Base-by-base conservation (phyloP, 2,113 vertebrate genomes). In the Gracilinanus agilis region DNA sequence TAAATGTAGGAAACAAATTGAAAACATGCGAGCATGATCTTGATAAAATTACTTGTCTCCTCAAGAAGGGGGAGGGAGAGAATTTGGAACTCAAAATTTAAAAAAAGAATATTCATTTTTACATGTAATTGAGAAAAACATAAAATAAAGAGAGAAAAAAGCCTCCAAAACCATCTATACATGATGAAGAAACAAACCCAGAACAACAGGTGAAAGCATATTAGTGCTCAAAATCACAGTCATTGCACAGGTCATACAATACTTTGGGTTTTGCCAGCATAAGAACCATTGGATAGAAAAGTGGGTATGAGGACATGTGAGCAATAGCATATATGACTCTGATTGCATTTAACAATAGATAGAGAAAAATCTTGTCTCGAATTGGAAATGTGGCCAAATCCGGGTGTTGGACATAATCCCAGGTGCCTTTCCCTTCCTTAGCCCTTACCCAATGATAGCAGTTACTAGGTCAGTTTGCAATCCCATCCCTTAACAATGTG, bases 221-320 rank as follows among this genome's bases (percentile, higher is more conserved):
- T 24, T 44, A 24, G 25, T 54, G 3, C 90, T 95, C n/a, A 56
- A 93, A 16, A 40, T 40, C n/a, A 40, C n/a, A 83, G 16, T 75
- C n/a, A 23, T 19, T 83, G 34, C 67, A 83, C 6, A 23, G 19
- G 67, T 40, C 2, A 83, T 34, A n/a, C 7, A 16, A 16, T 8
- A 83, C 92, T 95, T 90, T 96, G 89, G 89, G 91, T 96, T 94
- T 44, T 93, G 53, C 58, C 67, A 61, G 23, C 40, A 90, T 90
- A 53, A 91, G 92, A 23, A 67, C 58, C 89, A 13, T n/a, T 55
- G 49, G 88, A 53, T 49, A 34, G 92, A 25, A 58, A 91, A 96
- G 89, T 40, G 9, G 44, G 16, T 54, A 88, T 44, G 19, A 61
- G 0, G 16, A 0, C 0, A 2, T 23, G 29, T 53, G 34, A 89